These are phyloP conservation scores for Drosophila setifemur DNA, from an alignment of 1,140 invertebrate genomes.

Conservation along the genomic window DNA sequence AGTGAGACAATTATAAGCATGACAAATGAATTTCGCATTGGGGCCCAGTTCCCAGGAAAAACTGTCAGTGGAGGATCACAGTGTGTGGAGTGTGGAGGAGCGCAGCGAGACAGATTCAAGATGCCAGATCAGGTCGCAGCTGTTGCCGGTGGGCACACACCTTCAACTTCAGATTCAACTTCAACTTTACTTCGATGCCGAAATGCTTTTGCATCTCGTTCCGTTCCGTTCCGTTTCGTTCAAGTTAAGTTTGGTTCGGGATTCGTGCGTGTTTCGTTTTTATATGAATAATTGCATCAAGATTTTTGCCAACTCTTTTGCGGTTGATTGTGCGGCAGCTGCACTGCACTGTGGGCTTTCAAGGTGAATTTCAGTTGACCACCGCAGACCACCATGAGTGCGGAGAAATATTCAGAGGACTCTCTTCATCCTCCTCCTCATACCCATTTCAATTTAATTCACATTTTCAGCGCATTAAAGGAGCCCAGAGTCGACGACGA, in stretches of 20 bases:
- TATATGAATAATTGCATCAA: slow-evolving; percentile 79
- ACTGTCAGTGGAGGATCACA: slow-evolving; percentile 66
- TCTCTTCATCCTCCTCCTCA: not conserved
- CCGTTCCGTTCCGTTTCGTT: slow-evolving; percentile 5
- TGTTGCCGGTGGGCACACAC: slow-evolving; percentile 66
- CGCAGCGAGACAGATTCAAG: slow-evolving; percentile 34
- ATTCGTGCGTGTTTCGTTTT: slow-evolving; percentile 22
- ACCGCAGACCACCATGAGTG: slow-evolving; percentile 69
- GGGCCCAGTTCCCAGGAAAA: slow-evolving; percentile 45
- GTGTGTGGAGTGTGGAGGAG: too few species aligned
- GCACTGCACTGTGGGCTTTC: slow-evolving; percentile 34
- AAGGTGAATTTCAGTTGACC: slow-evolving; percentile 66
- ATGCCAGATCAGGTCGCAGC: slow-evolving; percentile 41
- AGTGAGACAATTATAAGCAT: slow-evolving; percentile 81
- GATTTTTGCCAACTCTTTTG: slow-evolving; percentile 52
- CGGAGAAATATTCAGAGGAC: slow-evolving; percentile 9
- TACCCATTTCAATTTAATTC: slow-evolving; percentile 73
- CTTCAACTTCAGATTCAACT: slow-evolving; percentile 49
- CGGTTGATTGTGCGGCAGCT: slow-evolving; percentile 32
- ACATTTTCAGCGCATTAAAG: slow-evolving; percentile 61
- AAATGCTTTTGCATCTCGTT: not conserved
- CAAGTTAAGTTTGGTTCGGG: not conserved
- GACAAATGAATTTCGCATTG: slow-evolving; percentile 81
- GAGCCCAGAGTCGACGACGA: not conserved
- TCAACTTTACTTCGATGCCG: slow-evolving; percentile 4